phyloP scores from a whole-genome alignment of 2,113 vertebrate genomes.

The Nerophis lumbriciformis region DNA sequence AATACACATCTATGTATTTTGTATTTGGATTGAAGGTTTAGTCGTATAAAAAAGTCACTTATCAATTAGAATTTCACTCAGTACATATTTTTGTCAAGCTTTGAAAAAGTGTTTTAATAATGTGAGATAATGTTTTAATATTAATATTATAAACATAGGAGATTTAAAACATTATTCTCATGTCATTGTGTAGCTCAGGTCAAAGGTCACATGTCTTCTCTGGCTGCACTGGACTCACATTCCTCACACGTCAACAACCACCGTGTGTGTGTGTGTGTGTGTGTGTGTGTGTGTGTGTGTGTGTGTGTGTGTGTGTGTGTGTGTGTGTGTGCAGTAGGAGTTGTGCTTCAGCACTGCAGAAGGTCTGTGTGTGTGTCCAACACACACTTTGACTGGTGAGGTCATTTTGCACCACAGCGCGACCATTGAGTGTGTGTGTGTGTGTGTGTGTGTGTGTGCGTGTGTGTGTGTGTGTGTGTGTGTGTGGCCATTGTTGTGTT shows the following conservation, averaged over 20 bases:
- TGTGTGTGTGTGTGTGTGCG: slow-evolving; percentile 7
- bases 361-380: slow-evolving; percentile 31
- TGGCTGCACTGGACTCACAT: slow-evolving; percentile 29
- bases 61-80: too few species aligned
- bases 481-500: too few species aligned
- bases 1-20: too few species aligned
- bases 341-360: slow-evolving; percentile 36
- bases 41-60: too few species aligned
- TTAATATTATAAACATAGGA: too few species aligned
- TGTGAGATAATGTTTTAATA: too few species aligned
- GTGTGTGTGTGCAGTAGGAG: slow-evolving; percentile 13
- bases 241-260: slow-evolving; percentile 20
- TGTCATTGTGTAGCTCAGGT: slow-evolving; percentile 15
- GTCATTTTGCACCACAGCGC: slow-evolving; percentile 31
- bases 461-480: too few species aligned
- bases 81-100: too few species aligned
- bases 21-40: too few species aligned
- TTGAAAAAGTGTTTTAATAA: too few species aligned
- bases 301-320: slow-evolving; percentile 10
- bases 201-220: slow-evolving; percentile 12
- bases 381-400: slow-evolving; percentile 44
- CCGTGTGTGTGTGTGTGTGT: slow-evolving; percentile 16
- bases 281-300: slow-evolving; percentile 16
- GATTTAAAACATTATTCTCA: too few species aligned
- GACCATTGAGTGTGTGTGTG: slow-evolving; percentile 1